phyloP scores from a whole-genome alignment of 2,888 invertebrate genomes.

The Sesia bembeciformis region DNA sequence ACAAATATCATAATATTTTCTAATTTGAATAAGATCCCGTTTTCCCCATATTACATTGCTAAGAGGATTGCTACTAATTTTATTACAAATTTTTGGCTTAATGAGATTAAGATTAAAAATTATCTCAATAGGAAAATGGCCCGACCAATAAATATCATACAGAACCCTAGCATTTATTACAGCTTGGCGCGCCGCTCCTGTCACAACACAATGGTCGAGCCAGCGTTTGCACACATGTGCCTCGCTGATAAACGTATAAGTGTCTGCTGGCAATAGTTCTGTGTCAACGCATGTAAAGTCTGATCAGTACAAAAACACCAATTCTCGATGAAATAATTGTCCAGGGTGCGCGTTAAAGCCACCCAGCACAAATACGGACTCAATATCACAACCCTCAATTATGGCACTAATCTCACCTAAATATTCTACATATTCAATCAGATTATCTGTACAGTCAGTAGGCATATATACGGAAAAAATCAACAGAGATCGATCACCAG shows the following conservation, averaged over 20 bases:
- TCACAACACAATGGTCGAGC: constrained; percentile 12
- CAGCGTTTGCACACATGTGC: constrained; percentile 9
- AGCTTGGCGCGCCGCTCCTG: constrained; percentile 4
- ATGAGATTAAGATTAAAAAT: not conserved
- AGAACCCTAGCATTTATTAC: constrained; percentile 1
- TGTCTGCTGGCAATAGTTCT: constrained; percentile 1
- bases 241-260: constrained; percentile 14
- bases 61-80: no score
- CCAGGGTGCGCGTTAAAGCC: constrained; percentile 17
- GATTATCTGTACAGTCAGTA: constrained; percentile 11
- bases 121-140: constrained; percentile 10
- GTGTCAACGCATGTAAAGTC: constrained; percentile 4
- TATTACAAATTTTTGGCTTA: not conserved
- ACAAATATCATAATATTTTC: constrained; percentile 5
- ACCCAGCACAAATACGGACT: constrained; percentile 10
- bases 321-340: constrained; percentile 10
- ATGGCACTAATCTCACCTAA: not conserved
- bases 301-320: no score
- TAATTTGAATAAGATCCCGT: constrained; percentile 5
- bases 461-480: constrained; percentile 18
- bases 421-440: not conserved
- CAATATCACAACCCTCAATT: not conserved
- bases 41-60: not conserved
- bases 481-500: constrained; percentile 5
- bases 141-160: constrained; percentile 9